These are phyloP conservation scores for Tachysurus vachellii DNA, from an alignment of 2,113 vertebrate species.

Conservation along the genomic window DNA sequence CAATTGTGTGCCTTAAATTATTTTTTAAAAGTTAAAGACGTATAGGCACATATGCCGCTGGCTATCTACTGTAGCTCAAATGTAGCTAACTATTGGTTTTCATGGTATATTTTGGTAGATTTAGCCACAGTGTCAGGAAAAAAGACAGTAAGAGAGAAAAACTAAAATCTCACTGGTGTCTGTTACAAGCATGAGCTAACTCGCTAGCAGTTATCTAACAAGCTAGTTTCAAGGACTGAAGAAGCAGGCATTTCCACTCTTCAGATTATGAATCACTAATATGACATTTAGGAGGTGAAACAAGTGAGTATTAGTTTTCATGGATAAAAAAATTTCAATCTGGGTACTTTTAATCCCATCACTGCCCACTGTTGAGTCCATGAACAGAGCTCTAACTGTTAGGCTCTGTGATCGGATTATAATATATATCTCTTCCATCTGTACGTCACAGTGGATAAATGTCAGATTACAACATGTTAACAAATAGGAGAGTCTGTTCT, in stretches of 20 bases:
- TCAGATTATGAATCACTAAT: not conserved
- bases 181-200: not conserved
- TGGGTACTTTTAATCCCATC: not conserved
- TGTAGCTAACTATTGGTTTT: not conserved
- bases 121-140: not conserved
- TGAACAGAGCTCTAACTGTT: not conserved
- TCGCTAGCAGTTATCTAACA: not conserved
- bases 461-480: not conserved
- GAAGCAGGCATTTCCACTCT: not conserved
- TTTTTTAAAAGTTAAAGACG: not conserved
- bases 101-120: not conserved
- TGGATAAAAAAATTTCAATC: not conserved
- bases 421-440: conserved; percentile 1
- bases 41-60: not conserved
- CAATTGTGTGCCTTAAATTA: not conserved
- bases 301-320: not conserved
- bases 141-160: not conserved
- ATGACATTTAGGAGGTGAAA: not conserved
- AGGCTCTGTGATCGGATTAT: not conserved
- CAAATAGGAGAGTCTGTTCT: not conserved
- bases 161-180: not conserved
- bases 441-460: not conserved
- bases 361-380: not conserved
- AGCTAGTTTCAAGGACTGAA: not conserved
- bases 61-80: not conserved